phyloP scores from a whole-genome alignment of 2,113 vertebrate genomes.

The Pardalotus punctatus region DNA sequence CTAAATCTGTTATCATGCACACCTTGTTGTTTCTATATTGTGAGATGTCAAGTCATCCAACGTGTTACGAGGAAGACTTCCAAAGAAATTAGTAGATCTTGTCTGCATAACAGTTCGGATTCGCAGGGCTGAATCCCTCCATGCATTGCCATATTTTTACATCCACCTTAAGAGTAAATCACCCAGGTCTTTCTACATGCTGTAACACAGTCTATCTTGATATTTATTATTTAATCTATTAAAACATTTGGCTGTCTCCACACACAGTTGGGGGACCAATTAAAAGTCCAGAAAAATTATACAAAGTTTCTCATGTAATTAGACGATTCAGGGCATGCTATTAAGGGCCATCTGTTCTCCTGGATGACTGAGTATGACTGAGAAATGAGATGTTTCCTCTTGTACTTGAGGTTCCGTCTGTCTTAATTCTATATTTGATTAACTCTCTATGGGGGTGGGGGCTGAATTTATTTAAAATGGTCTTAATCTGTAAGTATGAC shows the following conservation, averaged over 20 bases:
- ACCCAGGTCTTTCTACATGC: not conserved
- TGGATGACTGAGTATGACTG: not conserved
- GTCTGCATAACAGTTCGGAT: not conserved
- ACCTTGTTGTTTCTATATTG: not conserved
- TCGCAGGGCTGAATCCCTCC: not conserved
- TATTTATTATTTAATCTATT: constrained; percentile 46
- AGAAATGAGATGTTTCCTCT: not conserved
- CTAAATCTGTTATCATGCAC: not conserved
- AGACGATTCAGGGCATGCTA: not conserved
- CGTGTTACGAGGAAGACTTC: not conserved
- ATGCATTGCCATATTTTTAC: not conserved
- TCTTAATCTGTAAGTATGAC: not conserved
- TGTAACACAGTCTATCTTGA: not conserved
- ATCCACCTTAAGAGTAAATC: not conserved
- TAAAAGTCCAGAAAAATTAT: constrained; percentile 30
- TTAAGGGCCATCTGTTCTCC: constrained; percentile 55
- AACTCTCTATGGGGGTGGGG: not conserved
- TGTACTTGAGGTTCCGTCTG: not conserved
- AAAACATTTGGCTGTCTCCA: constrained; percentile 2
- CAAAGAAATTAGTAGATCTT: not conserved
- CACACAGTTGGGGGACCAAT: constrained; percentile 27
- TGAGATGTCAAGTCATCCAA: not conserved
- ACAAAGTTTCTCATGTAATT: constrained; percentile 25
- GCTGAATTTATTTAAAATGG: not conserved
- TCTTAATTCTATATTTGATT: constrained; percentile 20